phyloP scores from a whole-genome alignment of 1,140 invertebrate genomes.

The Drosophila mayri region DNA sequence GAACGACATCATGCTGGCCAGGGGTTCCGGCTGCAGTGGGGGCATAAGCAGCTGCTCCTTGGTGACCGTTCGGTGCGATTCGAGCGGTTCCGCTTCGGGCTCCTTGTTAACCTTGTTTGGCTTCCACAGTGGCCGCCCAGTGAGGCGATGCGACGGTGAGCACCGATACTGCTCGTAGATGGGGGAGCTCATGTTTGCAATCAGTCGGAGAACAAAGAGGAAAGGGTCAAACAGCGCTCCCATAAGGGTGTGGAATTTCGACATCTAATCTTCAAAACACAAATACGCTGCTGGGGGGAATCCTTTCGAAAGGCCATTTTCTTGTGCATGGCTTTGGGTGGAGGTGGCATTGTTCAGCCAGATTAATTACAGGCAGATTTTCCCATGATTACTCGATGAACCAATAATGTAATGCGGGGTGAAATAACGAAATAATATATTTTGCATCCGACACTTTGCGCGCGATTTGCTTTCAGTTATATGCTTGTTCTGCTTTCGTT shows the following conservation, averaged over 20 bases:
- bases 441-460: slow-evolving; percentile 20
- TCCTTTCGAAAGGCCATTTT: slow-evolving; percentile 64
- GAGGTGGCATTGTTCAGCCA: slow-evolving; percentile 45
- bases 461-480: slow-evolving; percentile 30
- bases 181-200: slow-evolving; percentile 67
- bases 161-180: slow-evolving; percentile 71
- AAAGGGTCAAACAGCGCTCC: slow-evolving; percentile 64
- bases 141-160: slow-evolving; percentile 43
- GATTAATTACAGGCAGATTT: slow-evolving; percentile 28
- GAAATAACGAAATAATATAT: slow-evolving; percentile 68
- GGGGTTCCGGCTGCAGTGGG: slow-evolving; percentile 51
- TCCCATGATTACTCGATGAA: slow-evolving; percentile 53
- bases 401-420: slow-evolving; percentile 41
- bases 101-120: slow-evolving; percentile 39
- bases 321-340: slow-evolving; percentile 44
- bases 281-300: slow-evolving; percentile 34
- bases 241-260: slow-evolving; percentile 60
- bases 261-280: slow-evolving; percentile 61
- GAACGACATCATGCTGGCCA: slow-evolving; percentile 65
- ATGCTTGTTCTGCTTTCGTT: slow-evolving; percentile 33
- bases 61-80: slow-evolving; percentile 12
- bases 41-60: slow-evolving; percentile 44
- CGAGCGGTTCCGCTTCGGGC: slow-evolving; percentile 35
- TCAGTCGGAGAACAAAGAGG: slow-evolving; percentile 60
- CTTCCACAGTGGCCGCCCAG: slow-evolving; percentile 38